Evolutionary conservation across 2,113 vertebrate species (phyloP).

Genomic region (Pseudolaguvia tuberculata): DNA sequence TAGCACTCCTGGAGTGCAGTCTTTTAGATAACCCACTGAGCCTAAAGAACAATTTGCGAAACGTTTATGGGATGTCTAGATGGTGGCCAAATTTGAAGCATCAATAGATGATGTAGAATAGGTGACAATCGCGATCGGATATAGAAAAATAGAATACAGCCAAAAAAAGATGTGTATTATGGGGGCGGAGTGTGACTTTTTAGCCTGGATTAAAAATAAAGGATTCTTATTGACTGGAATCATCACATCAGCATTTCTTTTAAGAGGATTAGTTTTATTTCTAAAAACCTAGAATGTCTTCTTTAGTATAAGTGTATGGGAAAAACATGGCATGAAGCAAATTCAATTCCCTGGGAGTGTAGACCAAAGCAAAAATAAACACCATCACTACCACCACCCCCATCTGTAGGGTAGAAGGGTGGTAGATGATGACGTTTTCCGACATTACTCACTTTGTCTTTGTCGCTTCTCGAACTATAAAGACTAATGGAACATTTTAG

Average conservation of each 20-base stretch:
- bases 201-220: too few relatives aligned
- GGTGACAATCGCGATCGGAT: neutral
- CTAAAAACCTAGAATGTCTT: too few relatives aligned
- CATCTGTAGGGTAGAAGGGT: neutral
- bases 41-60: constrained; percentile 6
- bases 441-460: neutral
- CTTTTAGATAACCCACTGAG: neutral
- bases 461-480: constrained; percentile 4
- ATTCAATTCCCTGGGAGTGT: too few relatives aligned
- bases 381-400: neutral
- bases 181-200: too few relatives aligned
- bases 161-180: too few relatives aligned
- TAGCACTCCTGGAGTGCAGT: constrained; percentile 13
- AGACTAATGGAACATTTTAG: constrained; percentile 17
- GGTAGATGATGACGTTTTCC: constrained; percentile 3
- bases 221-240: too few relatives aligned
- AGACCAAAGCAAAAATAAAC: neutral
- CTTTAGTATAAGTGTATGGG: too few relatives aligned
- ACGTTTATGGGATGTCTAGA: constrained; percentile 3
- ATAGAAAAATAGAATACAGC: too few relatives aligned
- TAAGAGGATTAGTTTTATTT: too few relatives aligned
- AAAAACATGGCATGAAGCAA: too few relatives aligned
- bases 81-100: neutral
- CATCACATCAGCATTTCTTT: too few relatives aligned
- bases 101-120: neutral